Conservation (phyloP, 2,113 vertebrate genomes). For the Ochotona princeps region DNA sequence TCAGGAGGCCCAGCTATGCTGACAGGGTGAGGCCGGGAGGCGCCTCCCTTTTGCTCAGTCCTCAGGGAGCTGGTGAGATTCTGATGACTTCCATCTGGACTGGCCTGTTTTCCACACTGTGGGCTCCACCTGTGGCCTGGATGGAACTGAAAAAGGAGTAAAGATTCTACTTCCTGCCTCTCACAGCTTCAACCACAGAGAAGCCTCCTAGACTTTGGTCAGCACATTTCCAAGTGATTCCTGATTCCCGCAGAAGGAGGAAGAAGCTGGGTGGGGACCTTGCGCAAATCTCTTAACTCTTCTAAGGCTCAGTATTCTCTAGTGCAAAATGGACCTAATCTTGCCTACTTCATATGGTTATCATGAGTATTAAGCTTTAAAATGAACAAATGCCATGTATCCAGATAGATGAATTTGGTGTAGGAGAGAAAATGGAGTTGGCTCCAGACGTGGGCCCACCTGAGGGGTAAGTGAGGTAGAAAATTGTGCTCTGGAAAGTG, state of each 20-base stretch:
- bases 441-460: neutral
- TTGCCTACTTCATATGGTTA: neutral
- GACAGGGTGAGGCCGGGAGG: conserved; percentile 37
- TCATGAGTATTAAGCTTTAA: conserved; percentile 21
- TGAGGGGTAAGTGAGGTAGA: neutral
- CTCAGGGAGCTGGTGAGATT: neutral
- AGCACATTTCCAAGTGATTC: conserved; percentile 42
- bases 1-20: conserved; percentile 65
- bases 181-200: neutral
- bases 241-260: conserved; percentile 7
- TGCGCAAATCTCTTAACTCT: conserved; percentile 12
- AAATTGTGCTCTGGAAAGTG: neutral
- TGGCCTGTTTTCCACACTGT: conserved; percentile 43
- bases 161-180: conserved; percentile 8
- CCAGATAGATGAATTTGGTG: neutral
- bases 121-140: conserved; percentile 70
- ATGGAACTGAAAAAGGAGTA: conserved; percentile 21
- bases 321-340: neutral
- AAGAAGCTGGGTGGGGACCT: neutral
- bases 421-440: neutral
- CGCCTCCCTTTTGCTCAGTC: conserved; percentile 60
- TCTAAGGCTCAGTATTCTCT: conserved; percentile 27
- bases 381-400: neutral
- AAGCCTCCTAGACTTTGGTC: neutral
- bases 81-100: conserved; percentile 75